phyloP scores from a whole-genome alignment of 2,797 vertebrate species.

The Anisognathus igniventris region DNA sequence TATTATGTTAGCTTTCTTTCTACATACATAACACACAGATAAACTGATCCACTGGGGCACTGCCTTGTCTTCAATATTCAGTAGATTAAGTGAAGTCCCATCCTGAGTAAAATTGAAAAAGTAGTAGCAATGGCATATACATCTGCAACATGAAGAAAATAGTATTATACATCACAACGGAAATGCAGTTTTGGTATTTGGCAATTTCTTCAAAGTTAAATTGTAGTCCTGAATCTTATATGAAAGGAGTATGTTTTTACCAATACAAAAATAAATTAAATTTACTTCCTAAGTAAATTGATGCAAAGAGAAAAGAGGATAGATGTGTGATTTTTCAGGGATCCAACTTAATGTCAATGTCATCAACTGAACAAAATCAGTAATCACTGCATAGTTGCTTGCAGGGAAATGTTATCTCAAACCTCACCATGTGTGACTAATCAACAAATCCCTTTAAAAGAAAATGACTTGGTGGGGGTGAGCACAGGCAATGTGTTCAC shows the following conservation, averaged over 20 bases:
- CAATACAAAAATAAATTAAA: neutral
- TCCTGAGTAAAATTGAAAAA: neutral
- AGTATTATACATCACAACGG: neutral
- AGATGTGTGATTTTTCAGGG: neutral
- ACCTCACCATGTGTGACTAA: neutral
- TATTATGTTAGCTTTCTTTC: slow-evolving; percentile 30
- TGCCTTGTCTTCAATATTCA: slow-evolving; percentile 10
- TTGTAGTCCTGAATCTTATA: neutral
- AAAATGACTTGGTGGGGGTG: neutral
- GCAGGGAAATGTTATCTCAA: neutral
- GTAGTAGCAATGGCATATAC: neutral
- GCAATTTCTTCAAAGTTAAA: neutral
- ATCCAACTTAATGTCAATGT: neutral
- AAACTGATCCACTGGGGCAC: slow-evolving; percentile 11
- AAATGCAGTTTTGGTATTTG: neutral
- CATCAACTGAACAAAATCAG: neutral
- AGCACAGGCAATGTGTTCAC: neutral
- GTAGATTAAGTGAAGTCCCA: slow-evolving; percentile 38
- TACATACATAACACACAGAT: slow-evolving; percentile 28
- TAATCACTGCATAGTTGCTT: neutral
- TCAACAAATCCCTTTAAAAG: neutral
- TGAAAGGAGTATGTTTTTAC: neutral
- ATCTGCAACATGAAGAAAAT: neutral
- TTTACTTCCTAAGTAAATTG: neutral
- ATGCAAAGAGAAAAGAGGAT: neutral